These are phyloP conservation scores for Rhopilema esculentum DNA, from an alignment of 30 jellyfish, hydroid and myxozoan species.

Conservation along the genomic window DNA sequence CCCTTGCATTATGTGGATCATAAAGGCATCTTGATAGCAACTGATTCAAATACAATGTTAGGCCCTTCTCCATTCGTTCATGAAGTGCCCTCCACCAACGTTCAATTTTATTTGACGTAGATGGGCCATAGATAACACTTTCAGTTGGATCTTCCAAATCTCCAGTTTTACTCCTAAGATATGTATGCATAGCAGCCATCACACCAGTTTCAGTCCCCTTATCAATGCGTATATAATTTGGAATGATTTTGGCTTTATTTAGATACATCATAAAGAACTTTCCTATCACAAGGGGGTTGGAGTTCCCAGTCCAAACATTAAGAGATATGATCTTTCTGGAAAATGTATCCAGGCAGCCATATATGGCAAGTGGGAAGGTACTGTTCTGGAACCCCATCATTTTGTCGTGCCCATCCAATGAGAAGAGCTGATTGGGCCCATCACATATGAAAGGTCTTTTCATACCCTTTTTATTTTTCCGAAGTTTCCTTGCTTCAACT, in stretches of 20 bases:
- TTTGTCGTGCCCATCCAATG: constrained; percentile 69
- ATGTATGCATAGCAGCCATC: constrained; percentile 65
- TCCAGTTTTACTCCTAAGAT: constrained; percentile 32
- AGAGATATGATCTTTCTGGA: constrained; percentile 37
- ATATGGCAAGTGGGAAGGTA: constrained; percentile 58
- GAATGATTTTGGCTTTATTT: constrained; percentile 28
- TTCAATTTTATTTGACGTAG: constrained; percentile 7
- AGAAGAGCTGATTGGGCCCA: constrained; percentile 48
- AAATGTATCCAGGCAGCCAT: constrained; percentile 71
- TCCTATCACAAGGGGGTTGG: constrained; percentile 39
- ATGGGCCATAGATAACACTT: constrained; percentile 64
- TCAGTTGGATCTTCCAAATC: constrained; percentile 69
- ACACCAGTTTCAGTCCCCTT: constrained; percentile 71
- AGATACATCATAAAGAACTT: constrained; percentile 35
- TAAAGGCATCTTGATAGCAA: constrained; percentile 30
- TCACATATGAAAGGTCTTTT: constrained; percentile 19
- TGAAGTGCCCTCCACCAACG: constrained; percentile 48
- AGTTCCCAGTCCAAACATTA: constrained; percentile 39
- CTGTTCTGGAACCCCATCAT: constrained; percentile 61
- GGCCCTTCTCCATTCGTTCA: constrained; percentile 19
- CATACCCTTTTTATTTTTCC: constrained; percentile 29
- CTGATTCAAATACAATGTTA: constrained; percentile 10
- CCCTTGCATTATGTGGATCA: constrained; percentile 37
- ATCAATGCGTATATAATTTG: constrained; percentile 48
- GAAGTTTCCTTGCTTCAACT: constrained; percentile 23